Base-by-base conservation (phyloP, 2,888 invertebrate species). In the Argyresthia albistria region DNA sequence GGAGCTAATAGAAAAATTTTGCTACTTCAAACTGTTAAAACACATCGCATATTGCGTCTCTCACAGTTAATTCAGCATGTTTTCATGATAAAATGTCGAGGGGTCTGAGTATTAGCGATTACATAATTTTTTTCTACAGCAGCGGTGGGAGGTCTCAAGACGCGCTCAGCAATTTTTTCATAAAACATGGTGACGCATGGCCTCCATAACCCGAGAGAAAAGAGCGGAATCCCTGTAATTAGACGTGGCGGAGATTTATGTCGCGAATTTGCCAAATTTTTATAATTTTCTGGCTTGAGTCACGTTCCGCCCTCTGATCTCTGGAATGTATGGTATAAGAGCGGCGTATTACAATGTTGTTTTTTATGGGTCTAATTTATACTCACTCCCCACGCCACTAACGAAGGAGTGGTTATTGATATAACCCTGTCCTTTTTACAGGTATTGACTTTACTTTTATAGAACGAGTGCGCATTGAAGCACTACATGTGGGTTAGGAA, bases 211-310 rank as follows among this genome's bases (percentile, higher is more conserved):
- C 80, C 75, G 70, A 73, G 70, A 71, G 70, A 67, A 73, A 69
- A 70, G 70, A 67, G 70, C 73, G 71, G 77, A 73, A 76, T 78
- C 74, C 70, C 64, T 73, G 78, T 84, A 84, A 84, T 86, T 86
- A 84, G 83, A 84, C 77, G 74, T 67, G 56, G 67, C 59, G 65
- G 74, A 79, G 83, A 84, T 84, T 86, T 84, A 86, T 82, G 78
- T 67, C 60, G 70, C 65, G 71, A 70, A 80, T 80, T 76, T 72
- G 72, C 69, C 66, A 73, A 81, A 82, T 82, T 80, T 77, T 72
- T 73, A 74, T 73, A 78, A 77, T 76, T 80, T 80, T 81, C 80
- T 72, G 67, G 68, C 65, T 45, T 61, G 66, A 63, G 69, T 69
- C 73, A 73, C 72, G 74, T 73, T 72, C 70, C 68, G 25, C 25